Base-by-base conservation (phyloP, 2,113 vertebrate species). In the Colistium nudipinnis region DNA sequence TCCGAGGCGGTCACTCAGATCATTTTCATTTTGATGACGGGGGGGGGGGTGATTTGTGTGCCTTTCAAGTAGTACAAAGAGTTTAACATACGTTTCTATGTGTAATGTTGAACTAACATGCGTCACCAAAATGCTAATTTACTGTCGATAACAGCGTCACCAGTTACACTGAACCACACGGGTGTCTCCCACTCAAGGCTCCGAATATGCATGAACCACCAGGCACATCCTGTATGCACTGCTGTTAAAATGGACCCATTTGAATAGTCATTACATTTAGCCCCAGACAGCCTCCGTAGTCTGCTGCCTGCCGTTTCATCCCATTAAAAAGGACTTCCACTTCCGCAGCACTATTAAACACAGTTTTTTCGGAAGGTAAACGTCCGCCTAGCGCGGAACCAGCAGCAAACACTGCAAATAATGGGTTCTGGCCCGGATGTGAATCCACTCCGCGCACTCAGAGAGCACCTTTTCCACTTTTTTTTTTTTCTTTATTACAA, bases 241-340 rank as follows among this genome's bases (percentile, higher is more conserved):
- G 35, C 44, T 41, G 45, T 60, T 63, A 62, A 78, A 60, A 60
- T 64, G 25, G 17, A 10, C 39, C 54, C 19, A 36, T 66, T 65
- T 81, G 49, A 73, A 61, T 47, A 41, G 43, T 81, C 47, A 47
- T 52, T 33, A 9, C 31, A 33, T 78, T 70, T 35, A 56, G n/a
- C 64, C 31, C 38, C 17, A 53, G 28, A 44, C 3, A 20, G n/a
- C 17, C 43, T n/a, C n/a, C n/a, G n/a, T n/a, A 19, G 7, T 19
- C 10, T 9, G 6, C n/a, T 20, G 28, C n/a, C 49, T 64, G 39
- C 35, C 27, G 67, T 55, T 69, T 65, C 24, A 63, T 74, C 48
- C 43, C 16, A 65, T 69, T 61, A 38, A 65, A 74, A 82, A 61
- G n/a, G 38, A 53, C 55, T 57, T 71, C n/a, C n/a, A 14, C 8